Conservation (phyloP, 2,113 vertebrate genomes). For the Anseranas semipalmata region DNA sequence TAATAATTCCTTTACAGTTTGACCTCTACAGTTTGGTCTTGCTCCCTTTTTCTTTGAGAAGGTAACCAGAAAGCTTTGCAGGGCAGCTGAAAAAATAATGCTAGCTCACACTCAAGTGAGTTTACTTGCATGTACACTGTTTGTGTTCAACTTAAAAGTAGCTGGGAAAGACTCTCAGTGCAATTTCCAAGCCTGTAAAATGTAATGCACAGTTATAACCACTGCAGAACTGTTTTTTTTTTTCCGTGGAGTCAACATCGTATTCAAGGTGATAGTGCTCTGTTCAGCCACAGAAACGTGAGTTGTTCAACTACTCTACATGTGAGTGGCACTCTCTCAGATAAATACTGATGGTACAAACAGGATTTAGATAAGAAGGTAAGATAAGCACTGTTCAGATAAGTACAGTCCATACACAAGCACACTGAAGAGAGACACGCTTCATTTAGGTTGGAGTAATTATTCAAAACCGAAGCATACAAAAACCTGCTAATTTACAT, state of each 20-base stretch:
- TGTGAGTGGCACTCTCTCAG: neutral
- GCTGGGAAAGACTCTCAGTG: neutral
- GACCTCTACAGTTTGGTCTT: neutral
- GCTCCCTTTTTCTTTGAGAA: neutral
- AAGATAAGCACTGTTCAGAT: neutral
- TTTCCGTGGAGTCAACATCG: neutral
- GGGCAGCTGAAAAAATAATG: neutral
- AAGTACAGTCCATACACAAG: neutral
- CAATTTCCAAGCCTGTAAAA: neutral
- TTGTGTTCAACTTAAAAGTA: neutral
- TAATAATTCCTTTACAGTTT: neutral
- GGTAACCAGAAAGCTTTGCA: neutral
- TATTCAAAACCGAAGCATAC: neutral
- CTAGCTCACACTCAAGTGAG: neutral
- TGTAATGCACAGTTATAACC: neutral
- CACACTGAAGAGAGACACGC: neutral
- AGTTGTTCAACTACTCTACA: neutral
- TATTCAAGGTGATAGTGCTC: neutral
- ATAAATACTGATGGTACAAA: neutral
- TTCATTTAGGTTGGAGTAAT: neutral
- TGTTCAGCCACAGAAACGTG: neutral
- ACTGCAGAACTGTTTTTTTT: neutral
- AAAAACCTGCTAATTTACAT: neutral
- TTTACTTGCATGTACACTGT: neutral
- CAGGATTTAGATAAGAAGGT: neutral